Base-by-base conservation (phyloP, 2,797 vertebrate species). In the Lithobates pipiens region DNA sequence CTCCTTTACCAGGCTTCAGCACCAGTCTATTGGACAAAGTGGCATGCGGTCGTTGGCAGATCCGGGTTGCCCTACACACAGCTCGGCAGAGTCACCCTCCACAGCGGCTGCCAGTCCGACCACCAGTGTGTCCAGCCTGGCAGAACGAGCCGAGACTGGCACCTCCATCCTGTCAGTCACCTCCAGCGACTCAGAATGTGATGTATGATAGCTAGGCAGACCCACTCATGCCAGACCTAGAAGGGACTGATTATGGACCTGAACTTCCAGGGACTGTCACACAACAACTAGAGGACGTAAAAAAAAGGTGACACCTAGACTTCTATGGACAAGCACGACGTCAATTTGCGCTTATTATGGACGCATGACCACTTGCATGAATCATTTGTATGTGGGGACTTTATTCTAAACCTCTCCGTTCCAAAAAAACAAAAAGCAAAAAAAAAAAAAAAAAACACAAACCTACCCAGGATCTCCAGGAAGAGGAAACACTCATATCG, bases 171-270 rank as follows among this genome's bases (percentile, higher is more conserved):
- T 99, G 92, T 99, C 98, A 92, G 97, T 99, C 95, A 99, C 98
- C 93, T 99, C 98, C 93, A 99, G 98, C 93, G 98, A 99, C 96
- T 99, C 97, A 90, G 98, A 99, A 96, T 99, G 98, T 96, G 98
- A 99, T 94, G 97, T 86, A 86, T 86, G 85, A 86, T 86, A 76
- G 54, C 18, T 74, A 76, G 80, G 72, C 32, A 61, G 46, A 54
- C 50, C 50, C 50, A 54, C 50, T 54, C 50, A 54, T 54, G 50
- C 50, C 39, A 80, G 70, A 65, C 71, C 50, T 54, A 42, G 3
- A 50, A 80, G 77, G 82, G 79, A 85, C 74, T 91, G 86, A 90
- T 89, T 94, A 96, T 94, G 97, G 97, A 97, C 96, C 95, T 91
- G 93, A 95, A 92, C 91, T 94, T 91, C 94, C 94, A 92, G 88